Evolutionary conservation across 2,888 invertebrate genomes (phyloP), one percentile per base, ranked within the genome.

Genomic region (Pammene aurita): DNA sequence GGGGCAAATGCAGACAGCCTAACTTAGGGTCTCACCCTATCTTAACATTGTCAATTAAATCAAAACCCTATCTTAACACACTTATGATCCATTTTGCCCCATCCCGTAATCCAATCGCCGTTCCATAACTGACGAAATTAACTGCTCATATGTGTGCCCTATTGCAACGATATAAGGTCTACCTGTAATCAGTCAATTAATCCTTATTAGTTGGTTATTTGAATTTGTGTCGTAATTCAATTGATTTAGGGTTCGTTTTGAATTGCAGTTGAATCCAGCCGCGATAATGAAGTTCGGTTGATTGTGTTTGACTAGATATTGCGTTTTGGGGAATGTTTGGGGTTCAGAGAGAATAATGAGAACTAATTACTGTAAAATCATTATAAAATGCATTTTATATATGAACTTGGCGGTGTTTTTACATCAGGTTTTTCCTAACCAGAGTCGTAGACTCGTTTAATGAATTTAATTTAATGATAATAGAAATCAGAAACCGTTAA

Each of bases 11-110:
- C 79, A 80, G 76, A 78, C 74, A 74, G 74, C 77, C 77, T 76
- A 78, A 78, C 82, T 80, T 81, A 80, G 84, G 87, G 85, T 75
- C 72, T 75, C 81, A 83, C 85, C 87, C 87, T 82, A 84, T 76
- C 41, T 7, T 9, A n/a, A 5, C 10, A 11, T 9, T 2, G 34
- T 50, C 72, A 74, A 65, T 41, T 50, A 4, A 74, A 74, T 75
- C 72, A 66, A 38, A 66, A 72, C 74, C 67, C 69, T 75, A 73
- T 56, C 10, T 2, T 11, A 13, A 18, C 11, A 11, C 18, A 0
- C 6, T 50, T 63, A 68, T 11, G 35, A 26, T 16, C 11, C 11
- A 58, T 26, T 64, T 63, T 64, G 5, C 44, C 35, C 13, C n/a
- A 42, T 10, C 18, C 26, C 7, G 16, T 13, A 44, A 35, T n/a